Evolutionary conservation across 2,797 vertebrate genomes (phyloP), one percentile per base, ranked within the genome.

Genomic region (Aythya fuligula): DNA sequence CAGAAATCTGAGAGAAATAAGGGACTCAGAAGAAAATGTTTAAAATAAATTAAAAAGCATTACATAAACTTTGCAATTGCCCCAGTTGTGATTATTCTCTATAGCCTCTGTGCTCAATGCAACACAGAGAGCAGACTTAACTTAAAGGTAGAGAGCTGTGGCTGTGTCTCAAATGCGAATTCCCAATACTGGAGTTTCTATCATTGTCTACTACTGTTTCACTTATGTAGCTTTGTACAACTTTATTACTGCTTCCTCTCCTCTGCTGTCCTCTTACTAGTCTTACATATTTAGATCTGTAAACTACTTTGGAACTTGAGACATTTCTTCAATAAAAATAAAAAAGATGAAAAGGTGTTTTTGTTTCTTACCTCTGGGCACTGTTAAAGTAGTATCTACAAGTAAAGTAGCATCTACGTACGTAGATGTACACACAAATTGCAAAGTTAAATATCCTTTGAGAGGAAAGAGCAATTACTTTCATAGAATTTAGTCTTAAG

Each of bases 201-300:
- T 64, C 20, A 3, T 58, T 0, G 0, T 47, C 25, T 87, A 22
- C 24, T 3, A 0, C 34, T 67, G 28, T 51, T 85, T 85, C 25
- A 58, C 27, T 56, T 66, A 0, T 43, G 28, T 58, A 34, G 16
- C 51, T 77, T 80, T 30, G 39, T 39, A 8, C 25, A 69, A 8
- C 2, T 70, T 60, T 22, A 8, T 89, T 11, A 39, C 43, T 45
- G 32, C 13, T 6, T 12, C 30, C 74, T 91, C 47, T 30, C 18
- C 34, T 61, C 77, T 83, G 16, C 28, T 75, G 14, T 71, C 3
- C 57, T 70, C 47, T 70, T 66, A 22, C 43, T 22, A n/a, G 12
- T 51, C 9, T 45, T 78, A 5, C 2, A 25, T 58, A 18, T 58
- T 81, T 84, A 47, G 32, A 75, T 69, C 34, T 76, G 92, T 76